A percentile compares a stretch with the other conserved stretches of the same genome.
phyloP scores from a whole-genome alignment of 2,797 vertebrate species.

The Malurus splendens region DNA sequence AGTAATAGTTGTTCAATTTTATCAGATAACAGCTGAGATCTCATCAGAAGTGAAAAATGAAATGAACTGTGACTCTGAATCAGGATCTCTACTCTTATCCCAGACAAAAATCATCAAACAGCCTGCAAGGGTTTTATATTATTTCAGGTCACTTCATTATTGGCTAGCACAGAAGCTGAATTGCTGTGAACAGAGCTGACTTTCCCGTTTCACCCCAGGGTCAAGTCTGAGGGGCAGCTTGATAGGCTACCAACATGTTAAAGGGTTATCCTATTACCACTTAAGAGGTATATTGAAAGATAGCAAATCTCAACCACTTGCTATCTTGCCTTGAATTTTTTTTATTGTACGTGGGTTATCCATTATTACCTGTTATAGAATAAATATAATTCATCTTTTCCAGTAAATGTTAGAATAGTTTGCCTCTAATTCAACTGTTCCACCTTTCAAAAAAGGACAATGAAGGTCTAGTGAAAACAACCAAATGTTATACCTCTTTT shows the following conservation, averaged over 20 bases:
- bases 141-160: conserved; percentile 99
- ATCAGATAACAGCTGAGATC: conserved; percentile 99
- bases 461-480: conserved; percentile 42
- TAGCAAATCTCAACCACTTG: conserved; percentile 92
- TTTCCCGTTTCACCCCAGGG: conserved; percentile 94
- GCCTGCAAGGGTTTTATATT: conserved; percentile 97
- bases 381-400: conserved; percentile 89
- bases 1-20: conserved; percentile 99
- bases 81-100: conserved; percentile 98
- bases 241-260: conserved; percentile 96
- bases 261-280: conserved; percentile 99
- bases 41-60: conserved; percentile 99
- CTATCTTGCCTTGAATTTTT: conserved; percentile 82
- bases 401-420: conserved; percentile 76
- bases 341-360: conserved; percentile 78
- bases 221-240: conserved; percentile 97
- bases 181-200: conserved; percentile 94
- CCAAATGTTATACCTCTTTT: background rate
- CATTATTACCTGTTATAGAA: conserved; percentile 86
- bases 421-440: conserved; percentile 75
- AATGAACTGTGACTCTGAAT: conserved; percentile 99
- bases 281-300: conserved; percentile 98
- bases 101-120: conserved; percentile 93
- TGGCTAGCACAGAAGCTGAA: conserved; percentile 89
- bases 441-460: conserved; percentile 63